Evolutionary conservation across 1,140 invertebrate genomes (phyloP).

Genomic region (Drosophila fuyamai): DNA sequence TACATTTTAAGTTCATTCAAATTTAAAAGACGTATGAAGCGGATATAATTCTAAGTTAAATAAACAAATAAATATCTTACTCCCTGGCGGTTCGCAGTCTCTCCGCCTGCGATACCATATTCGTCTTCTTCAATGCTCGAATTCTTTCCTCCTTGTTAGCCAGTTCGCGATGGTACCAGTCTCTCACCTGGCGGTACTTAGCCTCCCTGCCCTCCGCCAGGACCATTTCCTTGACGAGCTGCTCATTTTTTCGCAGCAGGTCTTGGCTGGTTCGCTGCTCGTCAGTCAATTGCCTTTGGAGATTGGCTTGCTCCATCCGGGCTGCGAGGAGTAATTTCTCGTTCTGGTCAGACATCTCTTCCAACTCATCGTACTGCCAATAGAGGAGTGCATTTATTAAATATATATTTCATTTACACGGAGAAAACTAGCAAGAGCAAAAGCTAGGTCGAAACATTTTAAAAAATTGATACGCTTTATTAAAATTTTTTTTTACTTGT

Average conservation of each 20-base stretch:
- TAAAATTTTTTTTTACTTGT: no score
- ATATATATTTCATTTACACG: no score
- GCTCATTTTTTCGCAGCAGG: constrained; percentile 32
- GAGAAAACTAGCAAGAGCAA: no score
- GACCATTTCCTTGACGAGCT: constrained; percentile 29
- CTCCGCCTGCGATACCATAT: constrained; percentile 1
- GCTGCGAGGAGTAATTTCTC: constrained; percentile 49
- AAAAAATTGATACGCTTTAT: no score
- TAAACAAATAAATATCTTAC: constrained; percentile 5
- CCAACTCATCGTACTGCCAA: constrained; percentile 27
- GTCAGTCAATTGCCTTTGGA: constrained; percentile 31
- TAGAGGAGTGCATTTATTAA: no score
- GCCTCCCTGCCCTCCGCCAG: constrained; percentile 7
- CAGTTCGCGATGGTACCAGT: constrained; percentile 11
- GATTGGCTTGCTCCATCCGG: constrained; percentile 37
- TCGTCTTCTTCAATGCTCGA: neutral
- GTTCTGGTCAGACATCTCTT: constrained; percentile 16
- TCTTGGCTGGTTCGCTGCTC: constrained; percentile 29
- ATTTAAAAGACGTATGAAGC: no score
- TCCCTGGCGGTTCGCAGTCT: neutral
- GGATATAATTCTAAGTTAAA: no score
- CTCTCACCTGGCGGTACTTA: constrained; percentile 1
- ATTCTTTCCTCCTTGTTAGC: constrained; percentile 26
- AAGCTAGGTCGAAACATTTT: no score
- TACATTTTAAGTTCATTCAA: no score